These are phyloP conservation scores for Meda fulgida DNA, from an alignment of 2,797 vertebrate genomes.

Conservation along the genomic window DNA sequence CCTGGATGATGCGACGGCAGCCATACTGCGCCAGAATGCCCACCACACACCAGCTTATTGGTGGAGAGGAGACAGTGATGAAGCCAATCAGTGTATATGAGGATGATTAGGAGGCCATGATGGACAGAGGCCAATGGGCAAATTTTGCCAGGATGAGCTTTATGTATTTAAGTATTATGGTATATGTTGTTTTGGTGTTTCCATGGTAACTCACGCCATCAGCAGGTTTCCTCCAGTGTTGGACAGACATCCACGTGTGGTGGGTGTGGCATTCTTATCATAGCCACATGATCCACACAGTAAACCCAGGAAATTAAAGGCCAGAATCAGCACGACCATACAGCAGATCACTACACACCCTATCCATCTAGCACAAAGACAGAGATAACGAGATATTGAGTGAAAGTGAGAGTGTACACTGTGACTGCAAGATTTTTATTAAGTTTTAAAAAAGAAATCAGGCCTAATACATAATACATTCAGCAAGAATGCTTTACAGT, in stretches of 20 bases:
- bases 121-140: no score
- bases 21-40: no score
- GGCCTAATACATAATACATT: neutral
- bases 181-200: neutral
- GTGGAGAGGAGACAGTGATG: no score
- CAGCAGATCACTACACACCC: slow-evolving; percentile 85
- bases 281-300: slow-evolving; percentile 89
- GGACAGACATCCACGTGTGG: slow-evolving; percentile 90
- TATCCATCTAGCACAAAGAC: slow-evolving; percentile 83
- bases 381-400: neutral
- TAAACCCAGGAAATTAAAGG: slow-evolving; percentile 90
- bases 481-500: neutral
- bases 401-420: neutral
- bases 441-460: neutral
- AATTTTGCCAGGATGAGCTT: no score
- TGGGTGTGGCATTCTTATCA: slow-evolving; percentile 89
- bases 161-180: neutral
- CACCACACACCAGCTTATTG: no score
- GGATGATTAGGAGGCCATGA: no score
- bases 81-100: no score
- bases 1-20: no score
- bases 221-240: slow-evolving; percentile 95
- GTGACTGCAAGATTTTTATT: neutral
- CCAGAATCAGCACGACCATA: slow-evolving; percentile 83
- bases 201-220: slow-evolving; percentile 86